Base-by-base conservation (phyloP, 2,888 invertebrate species). In the Anthrax anthrax region DNA sequence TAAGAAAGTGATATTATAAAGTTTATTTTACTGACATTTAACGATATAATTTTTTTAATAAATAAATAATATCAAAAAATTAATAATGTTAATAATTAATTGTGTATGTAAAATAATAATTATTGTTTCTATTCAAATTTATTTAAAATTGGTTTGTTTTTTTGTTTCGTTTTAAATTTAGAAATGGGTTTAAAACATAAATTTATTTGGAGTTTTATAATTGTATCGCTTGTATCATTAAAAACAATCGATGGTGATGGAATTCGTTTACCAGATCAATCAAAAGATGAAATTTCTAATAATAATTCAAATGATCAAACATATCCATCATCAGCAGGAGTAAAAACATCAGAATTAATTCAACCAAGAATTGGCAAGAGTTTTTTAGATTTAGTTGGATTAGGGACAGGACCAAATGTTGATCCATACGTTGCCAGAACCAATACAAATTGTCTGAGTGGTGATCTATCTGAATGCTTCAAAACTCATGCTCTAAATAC, bases 401-500 rank as follows among this genome's bases (percentile, higher is more conserved):
- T 87, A 38, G 86, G 86, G 13, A 81, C 82, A 6, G 77, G 76
- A 38, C 68, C 72, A 50, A 78, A 85, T 57, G 78, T 79, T 43
- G 86, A 87, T 66, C 85, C 86, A 1, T 88, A 84, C 65, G 69
- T 86, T 55, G 78, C 83, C 42, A 78, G 76, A 58, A 73, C 81
- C 1, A 86, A 86, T 46, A 72, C 79, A 51, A 81, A 78, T 51
- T 88, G 87, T 56, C 67, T 87, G 47, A 77, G 74, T 50, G 87
- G 87, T 5, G 86, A 88, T 61, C 68, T 88, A n/a, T 81, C 85
- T 1, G 86, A 87, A 60, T 88, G 87, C 60, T 87, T 88, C 62
- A 87, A 88, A 59, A 86, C 84, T 0, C 80, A 82, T 53, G 86
- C 87, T 0, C 63, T 88, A 43, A 72, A 74, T 46, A 80, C 82